phyloP scores from a whole-genome alignment of 2,888 invertebrate species.

The Alloscopus bannaensis region DNA sequence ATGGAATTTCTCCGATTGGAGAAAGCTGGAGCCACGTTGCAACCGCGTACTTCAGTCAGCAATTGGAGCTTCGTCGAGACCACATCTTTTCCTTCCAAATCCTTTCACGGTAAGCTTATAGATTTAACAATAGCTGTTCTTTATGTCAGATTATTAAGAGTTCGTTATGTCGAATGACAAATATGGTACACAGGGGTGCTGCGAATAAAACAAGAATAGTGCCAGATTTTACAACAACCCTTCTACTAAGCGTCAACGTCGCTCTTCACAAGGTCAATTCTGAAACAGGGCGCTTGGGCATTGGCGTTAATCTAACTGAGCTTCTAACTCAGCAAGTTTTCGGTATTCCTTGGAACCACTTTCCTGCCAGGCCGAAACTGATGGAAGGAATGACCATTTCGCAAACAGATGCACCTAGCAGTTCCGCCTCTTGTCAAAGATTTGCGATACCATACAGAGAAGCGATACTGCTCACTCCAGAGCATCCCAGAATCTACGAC shows the following conservation, averaged over 20 bases:
- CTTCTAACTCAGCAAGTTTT: neutral
- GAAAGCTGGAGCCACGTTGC: neutral
- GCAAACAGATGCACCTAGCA: neutral
- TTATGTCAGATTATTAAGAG: no score
- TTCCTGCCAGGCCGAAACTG: neutral
- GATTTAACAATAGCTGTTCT: neutral
- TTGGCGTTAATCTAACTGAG: neutral
- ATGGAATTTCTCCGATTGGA: neutral
- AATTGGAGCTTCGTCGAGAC: neutral
- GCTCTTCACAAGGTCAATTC: neutral
- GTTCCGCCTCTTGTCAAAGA: neutral
- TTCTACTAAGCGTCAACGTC: neutral
- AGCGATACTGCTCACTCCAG: neutral
- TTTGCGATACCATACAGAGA: neutral
- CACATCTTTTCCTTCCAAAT: neutral
- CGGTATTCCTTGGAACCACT: neutral
- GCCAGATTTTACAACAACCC: neutral
- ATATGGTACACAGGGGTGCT: no score
- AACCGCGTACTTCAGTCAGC: conserved; percentile 75
- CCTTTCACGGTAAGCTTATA: neutral
- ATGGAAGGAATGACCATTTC: neutral
- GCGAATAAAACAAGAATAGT: no score
- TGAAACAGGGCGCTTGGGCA: neutral
- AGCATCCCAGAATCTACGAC: neutral
- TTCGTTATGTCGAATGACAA: no score